Evolutionary conservation across 2,888 invertebrate genomes (phyloP), one percentile per base, ranked within the genome.

Genomic region (Anagyrus pseudococci): DNA sequence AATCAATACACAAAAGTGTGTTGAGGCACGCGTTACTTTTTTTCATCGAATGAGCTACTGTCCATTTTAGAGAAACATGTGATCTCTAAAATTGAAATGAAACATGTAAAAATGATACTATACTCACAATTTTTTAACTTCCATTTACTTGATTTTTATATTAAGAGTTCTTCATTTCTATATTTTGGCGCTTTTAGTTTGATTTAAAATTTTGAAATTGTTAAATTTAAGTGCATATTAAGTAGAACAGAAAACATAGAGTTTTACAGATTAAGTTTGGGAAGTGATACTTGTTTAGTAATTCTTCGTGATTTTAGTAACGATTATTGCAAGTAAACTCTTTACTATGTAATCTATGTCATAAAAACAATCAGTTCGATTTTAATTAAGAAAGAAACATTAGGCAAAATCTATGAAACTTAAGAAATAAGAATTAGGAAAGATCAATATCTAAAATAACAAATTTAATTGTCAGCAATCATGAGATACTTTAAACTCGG

Each of bases 11-110:
- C 8, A 26, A 49, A 64, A 67, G 62, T 67, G 58, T 55, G 40
- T 64, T 56, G 50, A 52, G 56, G 55, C 58, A 67, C 64, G 50
- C 56, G 55, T 64, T 63, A 60, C 48, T 67, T 67, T 64, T 62
- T 50, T 62, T 59, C 40, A 64, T 64, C 61, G 64, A 67, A 62
- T 67, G 67, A 64, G 61, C 59, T 67, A 62, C 50, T 67, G 62
- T 64, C 64, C 58, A 61, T 58, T 64, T 64, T 64, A 61, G 49
- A 43, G 57, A 61, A 60, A 61, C 13, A 54, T 66, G 23, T 55
- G 33, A 60, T 66, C 58, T 64, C 58, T 66, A 61, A 61, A 48
- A 61, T 58, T 58, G 44, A 63, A 37, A 61, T 58, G 61, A 55
- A 60, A 37, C 15, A 37, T 15, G 15, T 13, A 37, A 37, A 37